Evolutionary conservation across 2,113 vertebrate genomes (phyloP), one percentile per base, ranked within the genome.

Genomic region (Speoplatyrhinus poulsoni): DNA sequence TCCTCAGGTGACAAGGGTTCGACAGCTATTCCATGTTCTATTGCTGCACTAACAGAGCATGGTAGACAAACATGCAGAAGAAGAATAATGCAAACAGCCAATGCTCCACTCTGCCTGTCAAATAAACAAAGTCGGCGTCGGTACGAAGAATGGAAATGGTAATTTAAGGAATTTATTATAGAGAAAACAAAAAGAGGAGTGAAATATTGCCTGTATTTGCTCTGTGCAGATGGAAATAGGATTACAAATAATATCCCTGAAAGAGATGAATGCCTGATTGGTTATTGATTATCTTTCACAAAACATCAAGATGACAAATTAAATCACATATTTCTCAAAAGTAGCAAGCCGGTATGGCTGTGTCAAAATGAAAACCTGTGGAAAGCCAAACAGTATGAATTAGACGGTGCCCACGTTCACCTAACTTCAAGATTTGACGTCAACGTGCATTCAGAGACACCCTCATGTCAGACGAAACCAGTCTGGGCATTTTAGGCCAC

Each of bases 1-100:
- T 79, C 73, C 65, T 84, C 84, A 90, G 87, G 85, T 89, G 87
- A 88, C 15, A 57, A 60, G 60, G 81, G 80, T 85, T 72, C 69
- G 82, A 82, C 80, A 72, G 81, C 76, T 67, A 79, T 73, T 76
- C 83, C 70, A 60, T 76, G 84, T 78, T 85, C 62, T 61, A 16
- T 69, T 52, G 76, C 83, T 80, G 65, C 65, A 6, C 36, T 49
- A 17, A 15, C 59, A 19, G 72, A 79, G 59, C 32, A 3, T 12
- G 64, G 76, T 15, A 17, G 70, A 49, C 73, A 75, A 69, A 70
- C 66, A 64, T 3, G 56, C 12, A 33, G 52, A 11, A 46, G 55
- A 32, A 63, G 46, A 12, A 58, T 32, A 73, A 54, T 13, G 60
- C 16, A 1, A 77, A 32, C 62, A 74, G 58, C 41, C 57, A 16